These are phyloP conservation scores for Anolis sagrei DNA, from an alignment of 2,113 vertebrate species.

Conservation along the genomic window DNA sequence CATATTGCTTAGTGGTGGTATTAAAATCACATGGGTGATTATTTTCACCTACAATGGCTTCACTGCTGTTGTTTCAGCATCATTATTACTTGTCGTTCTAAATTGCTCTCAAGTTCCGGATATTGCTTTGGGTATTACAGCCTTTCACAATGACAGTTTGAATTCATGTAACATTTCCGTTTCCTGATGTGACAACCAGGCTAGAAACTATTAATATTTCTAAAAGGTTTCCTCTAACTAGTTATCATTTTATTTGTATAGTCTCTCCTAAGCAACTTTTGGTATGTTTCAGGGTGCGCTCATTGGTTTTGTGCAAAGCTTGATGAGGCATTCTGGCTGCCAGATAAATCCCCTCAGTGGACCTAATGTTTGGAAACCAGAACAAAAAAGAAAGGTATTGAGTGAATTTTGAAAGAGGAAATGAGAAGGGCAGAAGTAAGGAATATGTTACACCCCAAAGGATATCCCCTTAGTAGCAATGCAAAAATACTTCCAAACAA, in stretches of 20 bases:
- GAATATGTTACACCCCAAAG: too few species aligned
- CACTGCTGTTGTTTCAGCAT: not conserved
- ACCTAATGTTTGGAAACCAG: not conserved
- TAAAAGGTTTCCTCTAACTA: slow-evolving; percentile 25
- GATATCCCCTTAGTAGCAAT: not conserved
- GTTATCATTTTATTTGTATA: slow-evolving; percentile 12
- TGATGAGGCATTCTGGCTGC: not conserved
- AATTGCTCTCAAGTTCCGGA: not conserved
- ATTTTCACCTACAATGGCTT: not conserved
- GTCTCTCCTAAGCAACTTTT: not conserved
- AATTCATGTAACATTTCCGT: slow-evolving; percentile 13
- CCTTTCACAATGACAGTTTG: not conserved
- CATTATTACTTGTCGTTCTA: not conserved
- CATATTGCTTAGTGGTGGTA: not conserved
- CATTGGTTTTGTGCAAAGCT: not conserved
- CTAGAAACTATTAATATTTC: slow-evolving; percentile 4
- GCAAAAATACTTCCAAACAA: not conserved
- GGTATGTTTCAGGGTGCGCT: not conserved
- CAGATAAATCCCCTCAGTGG: not conserved
- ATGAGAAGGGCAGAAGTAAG: not conserved
- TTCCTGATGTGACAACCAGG: not conserved
- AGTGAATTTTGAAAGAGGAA: slow-evolving; percentile 31
- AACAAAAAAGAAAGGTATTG: not conserved
- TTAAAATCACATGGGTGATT: not conserved
- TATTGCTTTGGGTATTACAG: not conserved